Conservation (phyloP, 2,113 vertebrate species). For the Paraplagusia blochii region DNA sequence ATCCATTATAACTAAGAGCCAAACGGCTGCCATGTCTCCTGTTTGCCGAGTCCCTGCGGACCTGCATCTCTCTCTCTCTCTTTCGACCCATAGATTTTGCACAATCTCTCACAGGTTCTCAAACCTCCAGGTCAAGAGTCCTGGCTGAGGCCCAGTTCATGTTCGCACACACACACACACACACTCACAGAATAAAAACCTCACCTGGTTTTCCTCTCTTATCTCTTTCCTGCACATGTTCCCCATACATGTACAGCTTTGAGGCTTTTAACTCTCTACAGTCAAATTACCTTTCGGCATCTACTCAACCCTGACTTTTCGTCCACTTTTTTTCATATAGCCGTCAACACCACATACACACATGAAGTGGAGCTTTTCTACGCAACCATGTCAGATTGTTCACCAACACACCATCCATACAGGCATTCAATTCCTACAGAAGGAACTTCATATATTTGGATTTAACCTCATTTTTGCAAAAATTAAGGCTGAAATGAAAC, state of each 20-base stretch:
- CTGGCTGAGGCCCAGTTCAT: conserved; percentile 35
- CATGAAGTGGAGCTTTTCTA: conserved; percentile 5
- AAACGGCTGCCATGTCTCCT: conserved; percentile 68
- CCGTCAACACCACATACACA: conserved; percentile 26
- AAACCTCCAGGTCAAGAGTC: conserved; percentile 51
- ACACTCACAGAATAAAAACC: conserved; percentile 46
- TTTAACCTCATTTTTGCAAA: no score
- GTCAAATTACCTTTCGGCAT: conserved; percentile 70
- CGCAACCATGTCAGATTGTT: not conserved
- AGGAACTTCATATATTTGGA: conserved; percentile 5
- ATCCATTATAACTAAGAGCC: conserved; percentile 70
- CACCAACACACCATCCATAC: not conserved
- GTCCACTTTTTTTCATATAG: conserved; percentile 49
- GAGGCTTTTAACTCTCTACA: conserved; percentile 67
- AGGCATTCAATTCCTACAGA: conserved; percentile 20
- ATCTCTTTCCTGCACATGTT: conserved; percentile 77
- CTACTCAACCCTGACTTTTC: conserved; percentile 76
- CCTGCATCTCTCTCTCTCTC: conserved; percentile 27
- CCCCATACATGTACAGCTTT: conserved; percentile 70
- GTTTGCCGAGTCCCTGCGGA: conserved; percentile 62
- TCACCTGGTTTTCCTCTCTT: conserved; percentile 57
- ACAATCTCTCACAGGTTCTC: conserved; percentile 55
- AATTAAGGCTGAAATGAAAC: not conserved
- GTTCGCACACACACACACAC: conserved; percentile 18
- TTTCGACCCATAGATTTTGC: conserved; percentile 29